These are phyloP conservation scores for Rhingia campestris DNA, from an alignment of 2,888 invertebrate species.

Conservation along the genomic window DNA sequence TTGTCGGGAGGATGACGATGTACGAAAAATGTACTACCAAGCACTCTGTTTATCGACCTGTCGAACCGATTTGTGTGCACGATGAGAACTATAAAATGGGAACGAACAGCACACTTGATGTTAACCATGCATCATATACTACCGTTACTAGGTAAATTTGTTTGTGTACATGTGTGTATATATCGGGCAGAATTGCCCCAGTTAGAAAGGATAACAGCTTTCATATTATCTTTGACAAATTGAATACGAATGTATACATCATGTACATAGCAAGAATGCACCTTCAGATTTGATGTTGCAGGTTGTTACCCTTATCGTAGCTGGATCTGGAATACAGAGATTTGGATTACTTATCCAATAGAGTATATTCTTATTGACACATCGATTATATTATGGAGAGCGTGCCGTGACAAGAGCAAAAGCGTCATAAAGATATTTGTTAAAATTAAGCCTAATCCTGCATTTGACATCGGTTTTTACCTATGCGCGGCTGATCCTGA, in stretches of 20 bases:
- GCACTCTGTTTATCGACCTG: conserved; percentile 9
- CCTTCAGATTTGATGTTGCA: conserved; percentile 9
- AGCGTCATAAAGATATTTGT: too few relatives aligned
- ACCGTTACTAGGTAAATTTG: conserved; percentile 5
- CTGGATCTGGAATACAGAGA: not conserved
- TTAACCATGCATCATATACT: conserved; percentile 1
- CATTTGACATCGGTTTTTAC: not conserved
- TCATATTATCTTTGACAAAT: conserved; percentile 19
- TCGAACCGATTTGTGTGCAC: conserved; percentile 20
- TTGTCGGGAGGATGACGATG: not conserved
- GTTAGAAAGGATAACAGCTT: conserved; percentile 20
- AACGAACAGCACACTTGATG: conserved; percentile 20
- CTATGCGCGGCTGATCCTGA: not conserved
- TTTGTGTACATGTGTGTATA: conserved; percentile 1
- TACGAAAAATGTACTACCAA: not conserved
- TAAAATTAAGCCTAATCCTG: too few relatives aligned
- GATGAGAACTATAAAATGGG: not conserved
- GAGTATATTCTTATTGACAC: too few relatives aligned
- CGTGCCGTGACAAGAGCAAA: too few relatives aligned
- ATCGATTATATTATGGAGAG: too few relatives aligned
- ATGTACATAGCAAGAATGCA: conserved; percentile 10
- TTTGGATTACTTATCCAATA: too few relatives aligned
- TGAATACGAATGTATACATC: conserved; percentile 16
- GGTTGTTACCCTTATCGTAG: conserved; percentile 2
- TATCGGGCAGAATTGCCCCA: not conserved